phyloP scores from a whole-genome alignment of 2,797 vertebrate species.

The Aselliscus stoliczkanus region DNA sequence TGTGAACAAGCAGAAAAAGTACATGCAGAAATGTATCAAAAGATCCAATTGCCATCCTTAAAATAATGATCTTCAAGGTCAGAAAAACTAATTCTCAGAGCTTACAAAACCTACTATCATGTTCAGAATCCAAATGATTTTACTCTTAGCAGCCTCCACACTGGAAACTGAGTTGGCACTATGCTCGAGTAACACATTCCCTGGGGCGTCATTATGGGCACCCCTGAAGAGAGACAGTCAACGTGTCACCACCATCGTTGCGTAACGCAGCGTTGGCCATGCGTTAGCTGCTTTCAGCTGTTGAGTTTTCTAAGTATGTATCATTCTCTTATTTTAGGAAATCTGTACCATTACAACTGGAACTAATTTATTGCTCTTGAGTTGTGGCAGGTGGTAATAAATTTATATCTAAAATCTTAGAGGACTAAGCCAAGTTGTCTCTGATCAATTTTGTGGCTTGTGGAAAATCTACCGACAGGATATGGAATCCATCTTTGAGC shows the following conservation, averaged over 20 bases:
- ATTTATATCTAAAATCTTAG: background rate
- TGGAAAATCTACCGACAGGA: background rate
- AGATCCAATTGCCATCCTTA: too few species aligned
- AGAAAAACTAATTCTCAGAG: slow-evolving; percentile 1
- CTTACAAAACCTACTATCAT: background rate
- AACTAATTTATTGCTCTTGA: background rate
- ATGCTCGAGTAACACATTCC: background rate
- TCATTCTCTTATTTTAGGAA: background rate
- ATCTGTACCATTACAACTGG: background rate
- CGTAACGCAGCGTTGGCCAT: background rate
- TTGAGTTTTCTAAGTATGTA: background rate
- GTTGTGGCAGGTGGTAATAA: background rate
- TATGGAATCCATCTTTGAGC: background rate
- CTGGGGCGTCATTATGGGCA: background rate
- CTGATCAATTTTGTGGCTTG: background rate
- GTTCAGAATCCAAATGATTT: background rate
- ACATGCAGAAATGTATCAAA: too few species aligned
- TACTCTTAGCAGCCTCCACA: background rate
- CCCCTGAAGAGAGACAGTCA: background rate
- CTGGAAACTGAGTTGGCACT: background rate
- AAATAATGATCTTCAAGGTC: too few species aligned
- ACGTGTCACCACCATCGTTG: background rate
- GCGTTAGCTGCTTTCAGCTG: background rate
- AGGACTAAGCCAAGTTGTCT: background rate
- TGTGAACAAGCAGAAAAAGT: too few species aligned